Evolutionary conservation across 2,888 invertebrate species (phyloP), one percentile per base, ranked within the genome.

Genomic region (Xiphydria camelus): DNA sequence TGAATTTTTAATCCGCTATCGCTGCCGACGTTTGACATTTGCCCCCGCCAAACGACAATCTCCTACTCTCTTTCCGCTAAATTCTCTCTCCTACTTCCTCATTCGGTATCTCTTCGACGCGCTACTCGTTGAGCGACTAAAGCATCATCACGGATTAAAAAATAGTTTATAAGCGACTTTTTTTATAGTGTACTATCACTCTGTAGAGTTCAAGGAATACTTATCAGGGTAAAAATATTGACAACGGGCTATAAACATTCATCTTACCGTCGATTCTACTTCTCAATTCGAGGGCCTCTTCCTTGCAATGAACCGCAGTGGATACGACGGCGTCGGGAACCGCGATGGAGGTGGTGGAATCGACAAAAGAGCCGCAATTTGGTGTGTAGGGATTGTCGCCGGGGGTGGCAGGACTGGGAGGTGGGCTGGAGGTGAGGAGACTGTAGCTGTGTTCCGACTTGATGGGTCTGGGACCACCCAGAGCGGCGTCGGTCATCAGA

Each of bases 371-470:
- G 9, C 35, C 49, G 18, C 55, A 47, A 21, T 52, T 57, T 4
- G 68, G 64, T n/a, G 62, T 57, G 38, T 58, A 59, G 1, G 61
- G 62, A 48, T 59, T 60, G 10, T 41, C 62, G 15, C 57, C 61
- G 1, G 67, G 61, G 25, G 63, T 65, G 17, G 59, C 66, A 2
- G 67, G 69, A 40, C 67, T 70, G 5, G 62, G 62, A 4, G 71
- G 75, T 12, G 69, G 66, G 57, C 71, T 70, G 43, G 70, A 68
- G 2, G 68, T 56, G 17, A 77, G 59, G 18, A 80, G 66, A 73
- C 92, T 94, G 82, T 94, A 94, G 55, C 93, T 93, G 80, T 94
- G 94, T 77, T 94, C 94, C 51, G 89, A 87, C 79, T 94, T 93
- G 73, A 94, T 94, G 57, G 92, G 92, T 39, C 88, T 86, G 33